Evolutionary conservation across 2,888 invertebrate genomes (phyloP), one percentile per base, ranked within the genome.

Genomic region (Cryptops parisi): DNA sequence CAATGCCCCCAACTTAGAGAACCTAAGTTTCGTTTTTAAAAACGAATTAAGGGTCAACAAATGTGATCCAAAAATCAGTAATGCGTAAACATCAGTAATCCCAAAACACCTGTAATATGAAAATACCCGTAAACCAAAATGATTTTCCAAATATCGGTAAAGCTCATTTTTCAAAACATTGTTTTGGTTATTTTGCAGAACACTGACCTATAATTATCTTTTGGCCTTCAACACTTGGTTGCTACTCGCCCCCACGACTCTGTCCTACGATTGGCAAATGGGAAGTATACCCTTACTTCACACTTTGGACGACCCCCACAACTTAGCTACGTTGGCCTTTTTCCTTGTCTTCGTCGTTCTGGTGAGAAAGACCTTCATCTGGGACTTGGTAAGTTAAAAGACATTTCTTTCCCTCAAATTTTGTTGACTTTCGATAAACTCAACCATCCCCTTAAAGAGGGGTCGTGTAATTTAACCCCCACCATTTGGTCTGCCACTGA

Each of bases 181-280:
- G n/a, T n/a, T n/a, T n/a, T n/a, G n/a, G n/a, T n/a, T 3, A 2
- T 26, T 38, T 47, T 47, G 6, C 76, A 88, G 87, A 66, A 71
- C 84, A 62, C 72, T 86, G 70, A 87, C 86, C 0, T 86, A 84
- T 70, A 79, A 80, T 67, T 87, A 85, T 71, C 70, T 89, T 64
- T 81, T 84, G 4, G 82, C 82, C 1, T 81, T 85, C 72, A 88
- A 88, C 73, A 79, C 81, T 74, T 84, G 84, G 83, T 70, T 89
- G 57, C 72, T 88, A n/a, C 70, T 88, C 52, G 83, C 81, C 59
- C 88, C 88, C 0, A 76, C 78, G 63, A 78, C 78, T 1, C 73
- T 88, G 46, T 83, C 84, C 61, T 87, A 88, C 66, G 89, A 89
- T 69, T 89, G 88, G 88, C 87, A 88, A 72, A 83, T 86, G 81